Conservation (phyloP, 2,113 vertebrate genomes). For the Podiceps cristatus region DNA sequence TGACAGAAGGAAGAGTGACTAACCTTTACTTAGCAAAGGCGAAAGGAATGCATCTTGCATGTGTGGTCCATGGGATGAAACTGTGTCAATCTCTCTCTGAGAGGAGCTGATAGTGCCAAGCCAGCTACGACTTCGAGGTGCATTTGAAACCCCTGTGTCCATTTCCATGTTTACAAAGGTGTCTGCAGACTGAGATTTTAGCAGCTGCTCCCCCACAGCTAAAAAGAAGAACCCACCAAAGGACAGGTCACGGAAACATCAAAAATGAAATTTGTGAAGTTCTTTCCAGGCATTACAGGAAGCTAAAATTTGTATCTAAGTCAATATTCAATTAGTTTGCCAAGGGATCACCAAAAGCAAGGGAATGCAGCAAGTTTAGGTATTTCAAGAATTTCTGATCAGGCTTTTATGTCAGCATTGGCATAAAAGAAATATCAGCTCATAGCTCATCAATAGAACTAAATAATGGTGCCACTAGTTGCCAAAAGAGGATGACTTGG, state of each 20-base stretch:
- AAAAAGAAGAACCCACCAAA: not conserved
- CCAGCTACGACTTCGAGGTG: constrained; percentile 86
- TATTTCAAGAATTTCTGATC: not conserved
- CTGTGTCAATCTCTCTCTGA: constrained; percentile 86
- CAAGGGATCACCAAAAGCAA: not conserved
- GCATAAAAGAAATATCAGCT: not conserved
- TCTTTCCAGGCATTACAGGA: not conserved
- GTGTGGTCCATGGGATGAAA: constrained; percentile 88
- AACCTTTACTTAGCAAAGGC: constrained; percentile 94
- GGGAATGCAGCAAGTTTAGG: not conserved
- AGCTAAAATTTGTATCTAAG: not conserved
- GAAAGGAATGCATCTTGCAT: constrained; percentile 95
- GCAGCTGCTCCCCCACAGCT: constrained; percentile 86
- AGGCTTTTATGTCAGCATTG: not conserved
- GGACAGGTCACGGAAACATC: not conserved
- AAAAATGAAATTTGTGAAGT: not conserved
- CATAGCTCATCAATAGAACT: not conserved
- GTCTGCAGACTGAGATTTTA: constrained; percentile 92
- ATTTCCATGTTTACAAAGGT: constrained; percentile 88
- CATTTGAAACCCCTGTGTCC: constrained; percentile 79
- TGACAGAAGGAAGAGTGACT: constrained; percentile 42
- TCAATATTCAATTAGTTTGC: not conserved
- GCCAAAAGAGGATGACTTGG: not conserved
- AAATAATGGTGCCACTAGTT: not conserved
- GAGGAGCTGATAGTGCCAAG: constrained; percentile 80